A percentile compares a stretch with the other conserved stretches of the same genome.
These are phyloP conservation scores for Nothobranchius kuhntae DNA, from an alignment of 2,113 vertebrate species.

Conservation along the genomic window DNA sequence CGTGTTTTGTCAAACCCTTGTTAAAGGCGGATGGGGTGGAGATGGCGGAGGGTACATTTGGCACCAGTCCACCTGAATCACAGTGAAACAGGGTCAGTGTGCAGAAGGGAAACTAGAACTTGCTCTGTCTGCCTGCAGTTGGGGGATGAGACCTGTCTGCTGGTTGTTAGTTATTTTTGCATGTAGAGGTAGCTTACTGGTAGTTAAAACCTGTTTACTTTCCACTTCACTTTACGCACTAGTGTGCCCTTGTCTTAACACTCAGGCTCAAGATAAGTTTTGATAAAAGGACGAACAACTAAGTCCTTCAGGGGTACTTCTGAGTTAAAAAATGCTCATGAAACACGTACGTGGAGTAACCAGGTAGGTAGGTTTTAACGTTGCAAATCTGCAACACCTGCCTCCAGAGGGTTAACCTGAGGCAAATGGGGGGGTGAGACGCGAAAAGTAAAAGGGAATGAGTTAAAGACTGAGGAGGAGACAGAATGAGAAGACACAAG, in stretches of 20 bases:
- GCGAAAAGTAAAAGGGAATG: constrained; percentile 19
- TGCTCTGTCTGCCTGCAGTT: constrained; percentile 32
- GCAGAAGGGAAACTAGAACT: constrained; percentile 36
- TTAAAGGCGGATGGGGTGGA: constrained; percentile 38
- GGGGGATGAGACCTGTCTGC: constrained; percentile 40
- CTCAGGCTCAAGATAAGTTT: background rate
- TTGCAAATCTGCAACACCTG: too few species aligned
- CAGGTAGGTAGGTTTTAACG: too few species aligned
- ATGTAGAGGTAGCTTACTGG: constrained; percentile 50
- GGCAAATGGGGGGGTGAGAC: background rate
- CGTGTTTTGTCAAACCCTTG: constrained; percentile 63
- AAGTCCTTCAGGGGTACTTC: too few species aligned
- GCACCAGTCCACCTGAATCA: constrained; percentile 58
- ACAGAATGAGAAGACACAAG: constrained; percentile 35
- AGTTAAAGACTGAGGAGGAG: constrained; percentile 1
- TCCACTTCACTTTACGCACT: constrained; percentile 53
- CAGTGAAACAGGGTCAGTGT: constrained; percentile 58
- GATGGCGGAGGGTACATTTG: constrained; percentile 35
- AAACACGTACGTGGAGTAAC: too few species aligned
- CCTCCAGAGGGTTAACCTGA: too few species aligned
- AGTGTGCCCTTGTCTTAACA: constrained; percentile 55
- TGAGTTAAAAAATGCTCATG: too few species aligned
- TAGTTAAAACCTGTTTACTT: constrained; percentile 62
- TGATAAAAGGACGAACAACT: too few species aligned
- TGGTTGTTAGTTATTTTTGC: constrained; percentile 24